Evolutionary conservation across 2,113 vertebrate genomes (phyloP).

Genomic region (Mirza zaza): DNA sequence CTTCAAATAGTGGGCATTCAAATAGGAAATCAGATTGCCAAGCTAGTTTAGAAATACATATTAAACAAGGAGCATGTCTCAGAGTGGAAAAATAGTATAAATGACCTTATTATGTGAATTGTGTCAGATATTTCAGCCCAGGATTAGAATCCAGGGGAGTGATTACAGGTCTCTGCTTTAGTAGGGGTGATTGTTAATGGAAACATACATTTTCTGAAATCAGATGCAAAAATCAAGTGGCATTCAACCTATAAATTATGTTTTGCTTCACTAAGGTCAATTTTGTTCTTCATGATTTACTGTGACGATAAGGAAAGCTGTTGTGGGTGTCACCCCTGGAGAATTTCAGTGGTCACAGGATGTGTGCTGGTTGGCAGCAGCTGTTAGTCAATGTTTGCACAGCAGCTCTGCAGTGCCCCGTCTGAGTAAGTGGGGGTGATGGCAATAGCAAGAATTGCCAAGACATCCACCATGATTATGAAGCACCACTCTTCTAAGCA

Average conservation of each 20-base stretch:
- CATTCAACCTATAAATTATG: not conserved
- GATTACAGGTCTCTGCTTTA: not conserved
- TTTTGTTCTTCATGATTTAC: not conserved
- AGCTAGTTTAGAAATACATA: not conserved
- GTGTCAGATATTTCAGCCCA: not conserved
- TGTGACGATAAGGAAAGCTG: not conserved
- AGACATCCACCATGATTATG: fast-evolving
- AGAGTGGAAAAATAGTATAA: not conserved
- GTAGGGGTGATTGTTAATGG: not conserved
- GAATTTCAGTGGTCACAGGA: not conserved
- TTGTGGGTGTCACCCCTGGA: not conserved
- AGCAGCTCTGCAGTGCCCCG: not conserved
- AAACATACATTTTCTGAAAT: not conserved
- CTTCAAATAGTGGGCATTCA: not conserved
- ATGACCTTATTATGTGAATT: not conserved
- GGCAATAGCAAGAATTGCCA: not conserved
- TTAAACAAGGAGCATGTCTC: not conserved
- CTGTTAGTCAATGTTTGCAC: not conserved
- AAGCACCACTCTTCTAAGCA: not conserved
- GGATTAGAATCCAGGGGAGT: not conserved
- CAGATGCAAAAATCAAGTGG: not conserved
- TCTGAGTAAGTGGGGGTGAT: not conserved
- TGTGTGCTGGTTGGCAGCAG: fast-evolving
- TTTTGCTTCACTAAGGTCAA: not conserved
- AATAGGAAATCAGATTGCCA: not conserved